These are phyloP conservation scores for Drosophila mettleri DNA, from an alignment of 2,888 invertebrate genomes.

Conservation along the genomic window DNA sequence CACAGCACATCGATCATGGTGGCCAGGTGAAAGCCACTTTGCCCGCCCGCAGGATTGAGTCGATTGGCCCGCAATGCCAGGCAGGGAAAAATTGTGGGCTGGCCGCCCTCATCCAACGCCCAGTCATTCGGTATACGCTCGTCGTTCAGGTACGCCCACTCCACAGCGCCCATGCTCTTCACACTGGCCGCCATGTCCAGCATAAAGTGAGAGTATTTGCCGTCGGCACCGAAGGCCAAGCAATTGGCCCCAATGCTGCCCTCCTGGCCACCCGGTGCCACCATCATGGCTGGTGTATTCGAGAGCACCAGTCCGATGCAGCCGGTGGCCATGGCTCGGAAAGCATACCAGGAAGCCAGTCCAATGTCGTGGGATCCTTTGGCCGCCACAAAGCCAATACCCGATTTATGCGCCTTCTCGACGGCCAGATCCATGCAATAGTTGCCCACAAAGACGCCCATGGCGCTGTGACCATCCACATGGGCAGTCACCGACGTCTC, in stretches of 20 bases:
- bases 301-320: conserved; percentile 49
- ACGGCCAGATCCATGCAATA: conserved; percentile 65
- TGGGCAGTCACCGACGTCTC: conserved; percentile 50
- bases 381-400: conserved; percentile 65
- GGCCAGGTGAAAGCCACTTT: conserved; percentile 52
- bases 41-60: conserved; percentile 49
- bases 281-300: conserved; percentile 47
- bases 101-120: conserved; percentile 50
- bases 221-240: conserved; percentile 58
- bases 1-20: conserved; percentile 56
- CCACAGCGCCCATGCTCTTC: conserved; percentile 52
- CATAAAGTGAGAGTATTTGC: conserved; percentile 38
- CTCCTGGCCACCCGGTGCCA: conserved; percentile 32
- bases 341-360: conserved; percentile 61
- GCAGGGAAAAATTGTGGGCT: conserved; percentile 44
- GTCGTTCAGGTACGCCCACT: conserved; percentile 44
- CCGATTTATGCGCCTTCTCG: conserved; percentile 44
- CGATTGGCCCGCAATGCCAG: conserved; percentile 40
- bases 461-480: conserved; percentile 52
- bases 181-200: conserved; percentile 51
- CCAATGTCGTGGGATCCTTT: conserved; percentile 59
- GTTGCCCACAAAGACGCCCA: conserved; percentile 64
- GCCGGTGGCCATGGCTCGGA: conserved; percentile 53
- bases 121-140: conserved; percentile 51
- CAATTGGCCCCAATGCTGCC: conserved; percentile 54